These are phyloP conservation scores for Lasius platythorax DNA, from an alignment of 2,888 invertebrate genomes.

Conservation along the genomic window DNA sequence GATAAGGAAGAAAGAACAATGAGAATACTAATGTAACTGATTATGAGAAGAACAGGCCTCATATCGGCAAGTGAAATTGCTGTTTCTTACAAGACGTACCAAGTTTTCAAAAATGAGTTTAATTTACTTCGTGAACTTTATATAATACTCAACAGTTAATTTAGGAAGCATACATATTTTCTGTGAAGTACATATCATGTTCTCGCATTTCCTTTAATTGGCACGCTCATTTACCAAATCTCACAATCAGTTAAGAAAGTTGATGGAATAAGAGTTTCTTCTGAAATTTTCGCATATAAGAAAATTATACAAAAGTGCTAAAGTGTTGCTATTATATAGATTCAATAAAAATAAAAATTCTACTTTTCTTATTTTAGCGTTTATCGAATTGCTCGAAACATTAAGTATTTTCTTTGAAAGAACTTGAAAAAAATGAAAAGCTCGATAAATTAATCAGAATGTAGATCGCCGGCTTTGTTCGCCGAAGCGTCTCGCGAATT, in stretches of 20 bases:
- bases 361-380: neutral
- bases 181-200: neutral
- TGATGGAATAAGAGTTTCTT: neutral
- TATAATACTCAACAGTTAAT: constrained; percentile 13
- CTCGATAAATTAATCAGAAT: constrained; percentile 15
- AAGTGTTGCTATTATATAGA: neutral
- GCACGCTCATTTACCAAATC: constrained; percentile 3
- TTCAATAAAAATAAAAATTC: neutral
- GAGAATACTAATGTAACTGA: constrained; percentile 2
- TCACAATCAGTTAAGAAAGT: neutral
- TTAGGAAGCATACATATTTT: constrained; percentile 18
- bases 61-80: constrained; percentile 29
- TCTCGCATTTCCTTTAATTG: constrained; percentile 34
- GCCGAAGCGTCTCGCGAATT: neutral
- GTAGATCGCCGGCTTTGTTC: neutral
- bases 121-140: constrained; percentile 27
- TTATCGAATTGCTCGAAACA: neutral
- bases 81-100: neutral
- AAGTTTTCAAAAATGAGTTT: constrained; percentile 30
- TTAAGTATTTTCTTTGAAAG: constrained; percentile 11
- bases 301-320: constrained; percentile 1
- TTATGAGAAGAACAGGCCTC: neutral
- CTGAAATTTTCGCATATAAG: neutral
- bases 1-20: constrained; percentile 1
- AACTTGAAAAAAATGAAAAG: neutral